Percentiles rank a stretch among this genome's conserved stretches.
Evolutionary conservation across 1,140 invertebrate species (phyloP).

Genomic region (Charaxes varanes): DNA sequence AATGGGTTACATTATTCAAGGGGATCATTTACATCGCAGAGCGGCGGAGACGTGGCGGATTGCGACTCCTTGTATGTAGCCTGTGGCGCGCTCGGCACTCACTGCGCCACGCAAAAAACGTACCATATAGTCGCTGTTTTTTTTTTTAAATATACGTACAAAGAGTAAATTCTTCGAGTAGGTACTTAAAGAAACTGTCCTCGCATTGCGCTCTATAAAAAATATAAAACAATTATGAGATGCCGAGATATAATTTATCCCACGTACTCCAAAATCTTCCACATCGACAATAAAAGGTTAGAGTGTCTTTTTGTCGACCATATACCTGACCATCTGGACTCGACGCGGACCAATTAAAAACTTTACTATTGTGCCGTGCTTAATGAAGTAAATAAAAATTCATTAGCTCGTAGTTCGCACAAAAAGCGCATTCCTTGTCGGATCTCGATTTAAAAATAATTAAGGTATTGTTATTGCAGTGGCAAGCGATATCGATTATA

Average conservation of each 20-base stretch:
- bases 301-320: slow-evolving; percentile 14
- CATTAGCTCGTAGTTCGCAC: slow-evolving; percentile 4
- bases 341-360: slow-evolving; percentile 14
- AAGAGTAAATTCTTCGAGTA: slow-evolving; percentile 28
- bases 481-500: slow-evolving; percentile 43
- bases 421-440: slow-evolving; percentile 19
- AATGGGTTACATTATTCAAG: slow-evolving; percentile 70
- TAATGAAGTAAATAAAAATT: slow-evolving; percentile 22
- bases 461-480: slow-evolving; percentile 29
- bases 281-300: slow-evolving; percentile 20
- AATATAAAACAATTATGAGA: slow-evolving; percentile 26
- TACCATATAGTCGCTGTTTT: slow-evolving; percentile 52
- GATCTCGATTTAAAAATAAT: slow-evolving; percentile 26
- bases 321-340: slow-evolving; percentile 16
- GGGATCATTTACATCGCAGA: slow-evolving; percentile 68
- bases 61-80: slow-evolving; percentile 57
- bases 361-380: slow-evolving; percentile 12
- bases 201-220: slow-evolving; percentile 31
- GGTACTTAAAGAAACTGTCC: slow-evolving; percentile 31
- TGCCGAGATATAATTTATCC: slow-evolving; percentile 29
- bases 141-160: slow-evolving; percentile 28
- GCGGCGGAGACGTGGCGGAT: slow-evolving; percentile 52
- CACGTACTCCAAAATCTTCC: slow-evolving; percentile 27
- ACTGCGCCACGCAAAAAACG: slow-evolving; percentile 48
- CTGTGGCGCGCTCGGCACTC: slow-evolving; percentile 52